These are phyloP conservation scores for Malurus splendens DNA, from an alignment of 2,797 vertebrate species.

Conservation along the genomic window DNA sequence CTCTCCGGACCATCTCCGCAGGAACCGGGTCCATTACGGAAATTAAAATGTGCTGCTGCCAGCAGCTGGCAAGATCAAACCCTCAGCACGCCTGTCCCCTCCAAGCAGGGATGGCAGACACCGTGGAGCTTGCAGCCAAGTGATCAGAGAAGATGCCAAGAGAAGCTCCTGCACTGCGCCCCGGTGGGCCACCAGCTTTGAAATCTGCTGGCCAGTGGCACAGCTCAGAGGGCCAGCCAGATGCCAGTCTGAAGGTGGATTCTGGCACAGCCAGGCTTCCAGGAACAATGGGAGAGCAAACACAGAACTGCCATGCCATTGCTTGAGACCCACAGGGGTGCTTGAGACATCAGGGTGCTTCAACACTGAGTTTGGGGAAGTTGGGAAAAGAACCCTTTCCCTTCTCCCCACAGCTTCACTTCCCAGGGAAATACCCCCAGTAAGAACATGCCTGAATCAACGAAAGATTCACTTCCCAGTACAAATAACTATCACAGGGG, in stretches of 20 bases:
- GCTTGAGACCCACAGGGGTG: background rate
- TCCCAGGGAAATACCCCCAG: background rate
- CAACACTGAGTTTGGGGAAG: background rate
- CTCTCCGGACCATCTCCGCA: constrained; percentile 1
- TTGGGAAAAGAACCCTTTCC: background rate
- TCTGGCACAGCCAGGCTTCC: background rate
- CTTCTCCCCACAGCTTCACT: background rate
- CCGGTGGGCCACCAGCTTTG: background rate
- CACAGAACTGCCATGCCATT: accelerated
- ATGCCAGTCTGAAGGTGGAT: background rate
- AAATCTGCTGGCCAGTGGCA: background rate
- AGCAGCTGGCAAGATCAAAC: constrained; percentile 43
- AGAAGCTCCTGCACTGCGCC: background rate
- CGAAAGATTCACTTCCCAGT: background rate
- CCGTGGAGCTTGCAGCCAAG: background rate
- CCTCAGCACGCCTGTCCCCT: background rate
- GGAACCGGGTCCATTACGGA: constrained; percentile 58
- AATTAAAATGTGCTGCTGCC: constrained; percentile 61
- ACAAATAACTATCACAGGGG: background rate
- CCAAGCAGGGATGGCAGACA: constrained; percentile 11
- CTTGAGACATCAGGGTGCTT: background rate
- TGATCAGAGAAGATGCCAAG: background rate
- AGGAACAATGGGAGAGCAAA: background rate
- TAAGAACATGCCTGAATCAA: background rate
- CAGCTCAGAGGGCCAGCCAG: background rate